Conservation (phyloP, 2,113 vertebrate genomes). For the Alligator mississippiensis region DNA sequence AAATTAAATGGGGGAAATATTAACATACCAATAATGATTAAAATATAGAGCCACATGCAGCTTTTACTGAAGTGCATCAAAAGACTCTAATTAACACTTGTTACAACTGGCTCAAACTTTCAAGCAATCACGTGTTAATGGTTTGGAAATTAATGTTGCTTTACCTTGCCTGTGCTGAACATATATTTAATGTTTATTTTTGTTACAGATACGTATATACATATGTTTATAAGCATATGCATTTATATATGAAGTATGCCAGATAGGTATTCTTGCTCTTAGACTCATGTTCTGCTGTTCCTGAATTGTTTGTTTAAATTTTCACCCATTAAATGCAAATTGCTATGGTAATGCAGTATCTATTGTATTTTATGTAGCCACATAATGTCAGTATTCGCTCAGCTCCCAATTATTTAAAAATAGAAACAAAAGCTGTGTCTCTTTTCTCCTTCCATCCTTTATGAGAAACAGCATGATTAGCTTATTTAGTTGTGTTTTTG, state of each 20-base stretch:
- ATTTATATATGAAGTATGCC: background rate
- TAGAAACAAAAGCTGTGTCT: background rate
- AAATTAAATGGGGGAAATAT: background rate
- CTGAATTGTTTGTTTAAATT: background rate
- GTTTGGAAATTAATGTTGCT: background rate
- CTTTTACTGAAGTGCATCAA: background rate
- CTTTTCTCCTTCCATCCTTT: background rate
- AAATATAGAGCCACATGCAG: background rate
- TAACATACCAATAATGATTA: background rate
- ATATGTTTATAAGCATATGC: background rate
- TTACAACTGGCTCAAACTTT: background rate
- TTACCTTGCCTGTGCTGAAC: background rate
- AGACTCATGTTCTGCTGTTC: background rate
- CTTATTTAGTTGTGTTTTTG: background rate
- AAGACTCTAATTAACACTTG: background rate
- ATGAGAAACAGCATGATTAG: background rate
- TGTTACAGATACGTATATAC: background rate
- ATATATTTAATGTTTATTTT: background rate
- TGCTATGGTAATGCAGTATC: background rate
- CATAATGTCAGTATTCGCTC: background rate
- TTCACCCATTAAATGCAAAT: background rate
- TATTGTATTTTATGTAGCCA: background rate
- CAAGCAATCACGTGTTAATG: background rate
- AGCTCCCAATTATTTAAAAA: background rate
- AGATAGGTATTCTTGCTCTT: background rate